Evolutionary conservation across 2,797 vertebrate genomes (phyloP).

Genomic region (Sciurus vulgaris): DNA sequence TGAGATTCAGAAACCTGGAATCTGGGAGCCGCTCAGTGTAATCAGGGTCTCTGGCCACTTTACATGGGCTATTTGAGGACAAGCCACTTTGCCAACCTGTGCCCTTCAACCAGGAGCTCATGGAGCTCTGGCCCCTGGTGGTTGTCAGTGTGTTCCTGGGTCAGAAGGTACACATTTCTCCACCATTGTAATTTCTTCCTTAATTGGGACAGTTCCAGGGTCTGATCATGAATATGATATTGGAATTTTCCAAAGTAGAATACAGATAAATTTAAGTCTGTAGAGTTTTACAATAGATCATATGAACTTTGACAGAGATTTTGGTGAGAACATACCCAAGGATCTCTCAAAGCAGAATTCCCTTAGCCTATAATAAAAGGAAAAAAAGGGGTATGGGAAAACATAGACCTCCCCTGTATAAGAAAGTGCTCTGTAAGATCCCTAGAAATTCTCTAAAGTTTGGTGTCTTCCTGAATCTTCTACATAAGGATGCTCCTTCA

Average conservation of each 20-base stretch:
- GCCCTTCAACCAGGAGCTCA: not conserved
- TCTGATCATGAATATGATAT: not conserved
- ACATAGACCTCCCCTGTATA: too few relatives aligned
- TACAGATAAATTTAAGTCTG: not conserved
- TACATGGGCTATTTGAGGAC: not conserved
- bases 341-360: not conserved
- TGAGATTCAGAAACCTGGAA: not conserved
- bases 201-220: not conserved
- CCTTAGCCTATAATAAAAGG: not conserved
- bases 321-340: not conserved
- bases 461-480: too few relatives aligned
- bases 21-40: not conserved
- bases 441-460: not conserved
- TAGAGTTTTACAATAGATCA: not conserved
- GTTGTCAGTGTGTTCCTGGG: not conserved
- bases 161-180: not conserved
- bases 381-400: too few relatives aligned
- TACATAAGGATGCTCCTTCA: too few relatives aligned
- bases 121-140: rapidly evolving
- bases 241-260: not conserved
- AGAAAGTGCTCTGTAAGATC: not conserved
- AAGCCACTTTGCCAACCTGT: not conserved
- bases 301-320: not conserved
- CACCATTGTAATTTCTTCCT: not conserved
- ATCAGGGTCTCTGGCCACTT: not conserved